Evolutionary conservation across 2,113 vertebrate genomes (phyloP), one percentile per base, ranked within the genome.

Genomic region (Geococcyx californianus): DNA sequence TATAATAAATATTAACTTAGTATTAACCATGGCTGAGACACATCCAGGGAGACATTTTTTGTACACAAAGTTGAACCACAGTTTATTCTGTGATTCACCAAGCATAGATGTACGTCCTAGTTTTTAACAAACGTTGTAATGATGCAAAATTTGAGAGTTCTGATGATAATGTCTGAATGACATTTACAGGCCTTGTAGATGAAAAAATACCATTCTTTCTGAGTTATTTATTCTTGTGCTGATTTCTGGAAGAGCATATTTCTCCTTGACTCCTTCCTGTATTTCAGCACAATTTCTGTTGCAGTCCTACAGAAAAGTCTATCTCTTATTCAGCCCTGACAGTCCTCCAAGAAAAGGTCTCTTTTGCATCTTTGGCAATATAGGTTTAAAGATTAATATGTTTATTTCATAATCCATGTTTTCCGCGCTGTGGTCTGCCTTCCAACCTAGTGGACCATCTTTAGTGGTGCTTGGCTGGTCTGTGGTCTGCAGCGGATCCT

Each of bases 391-490:
- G 40, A 72, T 63, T 66, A 29, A 26, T 34, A 20, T 86, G 25
- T 45, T 67, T 82, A 74, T 94, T 87, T 94, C 34, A 31, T 63
- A 59, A 91, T 31, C 13, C 24, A 34, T 33, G 20, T 4, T 89
- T 96, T 95, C 64, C 47, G 91, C 78, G 40, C 29, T n/a, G 21
- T 52, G 38, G 34, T 79, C 62, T 95, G 54, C 66, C 75, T 78
- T 95, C 76, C 78, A 81, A 2, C 20, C 26, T 17, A 31, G 33
- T 21, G 16, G 44, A 28, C 47, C 0, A 13, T 38, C 52, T 56
- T 84, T 29, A 60, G 44, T 2, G 31, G n/a, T 10, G 24, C 25
- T 70, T 85, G 77, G 11, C 55, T 74, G 42, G 38, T 54, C 49
- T 67, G 18, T 15, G 44, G 13, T 82, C 49, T 63, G 78, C 49